Percentiles rank a stretch among this genome's conserved stretches.
These are phyloP conservation scores for Silurus meridionalis DNA, from an alignment of 2,113 vertebrate species.

Conservation along the genomic window DNA sequence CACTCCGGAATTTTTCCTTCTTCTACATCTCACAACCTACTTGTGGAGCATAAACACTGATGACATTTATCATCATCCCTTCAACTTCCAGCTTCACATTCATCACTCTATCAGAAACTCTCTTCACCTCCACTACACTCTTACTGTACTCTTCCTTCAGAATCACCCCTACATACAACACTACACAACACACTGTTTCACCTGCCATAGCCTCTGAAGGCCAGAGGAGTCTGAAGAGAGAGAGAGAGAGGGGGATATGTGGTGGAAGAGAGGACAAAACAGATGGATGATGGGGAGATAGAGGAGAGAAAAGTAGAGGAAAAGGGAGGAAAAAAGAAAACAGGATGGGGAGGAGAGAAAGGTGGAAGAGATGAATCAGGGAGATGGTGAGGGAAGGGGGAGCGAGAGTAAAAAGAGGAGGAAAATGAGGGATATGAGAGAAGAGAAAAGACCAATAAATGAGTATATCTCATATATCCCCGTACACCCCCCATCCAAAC, in stretches of 20 bases:
- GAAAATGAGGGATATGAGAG: background rate
- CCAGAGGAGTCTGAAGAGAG: background rate
- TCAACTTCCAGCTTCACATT: too few relatives aligned
- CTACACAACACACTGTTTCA: background rate
- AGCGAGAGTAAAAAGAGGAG: background rate
- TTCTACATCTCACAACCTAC: too few relatives aligned
- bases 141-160: too few relatives aligned
- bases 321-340: background rate
- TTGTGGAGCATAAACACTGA: too few relatives aligned
- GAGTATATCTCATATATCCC: background rate
- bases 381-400: background rate
- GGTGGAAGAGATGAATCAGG: background rate
- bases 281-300: background rate
- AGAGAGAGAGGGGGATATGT: background rate
- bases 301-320: background rate
- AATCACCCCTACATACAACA: background rate
- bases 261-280: background rate
- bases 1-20: too few relatives aligned
- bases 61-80: too few relatives aligned
- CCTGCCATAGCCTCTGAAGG: background rate
- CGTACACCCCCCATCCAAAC: background rate
- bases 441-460: background rate
- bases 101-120: too few relatives aligned
- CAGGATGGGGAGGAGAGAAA: conserved; percentile 39
- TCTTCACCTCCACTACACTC: too few relatives aligned